Evolutionary conservation across 92 coral and sea anemone species (phyloP), one percentile per base, ranked within the genome.

Genomic region (Umimayanthus kanabou): DNA sequence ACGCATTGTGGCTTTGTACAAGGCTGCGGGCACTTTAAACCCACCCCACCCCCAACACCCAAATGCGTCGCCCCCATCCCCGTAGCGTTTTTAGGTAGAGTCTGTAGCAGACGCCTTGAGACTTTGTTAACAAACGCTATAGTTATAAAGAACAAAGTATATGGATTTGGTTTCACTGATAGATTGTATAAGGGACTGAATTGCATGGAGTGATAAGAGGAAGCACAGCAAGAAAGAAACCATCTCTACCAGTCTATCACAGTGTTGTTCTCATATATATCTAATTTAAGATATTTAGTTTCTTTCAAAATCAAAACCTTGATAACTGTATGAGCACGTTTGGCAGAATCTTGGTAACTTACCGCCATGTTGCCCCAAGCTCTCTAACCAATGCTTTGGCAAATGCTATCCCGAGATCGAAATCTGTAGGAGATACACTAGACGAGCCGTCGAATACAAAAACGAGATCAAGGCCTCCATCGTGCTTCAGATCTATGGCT

Each of bases 391-490:
- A 90, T 47, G 88, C 93, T 33, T 88, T 91, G 45, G 96, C 96
- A 81, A 94, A 94, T 58, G 90, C 89, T 57, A 94, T 85, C 6
- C 96, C 96, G 82, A 92, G 85, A 67, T 72, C 82, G 57, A 88
- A 94, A 30, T 92, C 94, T 2, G 81, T 85, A 69, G 87, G 79
- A 6, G 88, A 74, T 18, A 94, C 87, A 14, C 93, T 89, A 72
- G 84, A 75, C 6, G 96, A 94, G 33, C 90, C 94, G 81, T 94
- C 96, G 28, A 94, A 86, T 82, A 94, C 50, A 84, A 94, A 94
- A 16, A 92, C 88, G 53, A 94, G 86, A 81, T 94, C 96, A 26
- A 94, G 89, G 0, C 94, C 96, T 23, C 94, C 96, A 5, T 57
- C 81, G 16, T 81, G 90, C 5, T 88, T 81, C 18, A 88, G 89